A percentile compares a stretch with the other conserved stretches of the same genome.
Evolutionary conservation across 2,888 invertebrate genomes (phyloP).

Genomic region (Andricus curvator): DNA sequence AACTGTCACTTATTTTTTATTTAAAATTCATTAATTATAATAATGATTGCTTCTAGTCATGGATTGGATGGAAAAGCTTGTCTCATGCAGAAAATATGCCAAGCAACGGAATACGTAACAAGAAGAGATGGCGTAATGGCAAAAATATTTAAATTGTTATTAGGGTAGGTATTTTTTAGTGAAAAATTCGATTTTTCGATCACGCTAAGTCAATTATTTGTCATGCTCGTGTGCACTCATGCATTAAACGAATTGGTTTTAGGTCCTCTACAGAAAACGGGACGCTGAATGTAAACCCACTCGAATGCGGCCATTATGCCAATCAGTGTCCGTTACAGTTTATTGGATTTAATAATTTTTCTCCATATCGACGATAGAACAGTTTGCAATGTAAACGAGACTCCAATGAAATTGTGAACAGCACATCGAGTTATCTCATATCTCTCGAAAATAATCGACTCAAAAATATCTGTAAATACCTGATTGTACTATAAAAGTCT

Average conservation of each 20-base stretch:
- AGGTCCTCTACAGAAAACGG: conserved; percentile 66
- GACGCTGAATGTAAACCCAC: conserved; percentile 59
- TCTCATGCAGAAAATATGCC: conserved; percentile 84
- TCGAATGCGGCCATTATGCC: conserved; percentile 67
- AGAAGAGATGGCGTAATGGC: conserved; percentile 65
- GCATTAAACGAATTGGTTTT: conserved; percentile 59
- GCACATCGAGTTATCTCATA: neutral
- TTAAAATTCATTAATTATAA: neutral
- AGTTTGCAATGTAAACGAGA: conserved; percentile 4
- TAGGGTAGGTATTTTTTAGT: conserved; percentile 55
- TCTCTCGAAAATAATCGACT: neutral
- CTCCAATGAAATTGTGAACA: neutral
- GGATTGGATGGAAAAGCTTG: conserved; percentile 84
- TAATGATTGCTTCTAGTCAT: conserved; percentile 79
- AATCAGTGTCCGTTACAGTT: conserved; percentile 72
- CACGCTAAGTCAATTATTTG: conserved; percentile 45
- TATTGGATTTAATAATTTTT: conserved; percentile 67
- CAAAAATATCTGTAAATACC: neutral
- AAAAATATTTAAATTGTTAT: conserved; percentile 71
- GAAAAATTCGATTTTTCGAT: conserved; percentile 28
- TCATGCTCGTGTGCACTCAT: conserved; percentile 34
- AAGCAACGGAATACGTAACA: conserved; percentile 80
- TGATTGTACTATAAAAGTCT: neutral
- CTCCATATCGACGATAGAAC: conserved; percentile 13
- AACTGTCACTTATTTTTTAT: neutral